Conservation (phyloP, 2,113 vertebrate genomes). For the Aplodontia rufa region DNA sequence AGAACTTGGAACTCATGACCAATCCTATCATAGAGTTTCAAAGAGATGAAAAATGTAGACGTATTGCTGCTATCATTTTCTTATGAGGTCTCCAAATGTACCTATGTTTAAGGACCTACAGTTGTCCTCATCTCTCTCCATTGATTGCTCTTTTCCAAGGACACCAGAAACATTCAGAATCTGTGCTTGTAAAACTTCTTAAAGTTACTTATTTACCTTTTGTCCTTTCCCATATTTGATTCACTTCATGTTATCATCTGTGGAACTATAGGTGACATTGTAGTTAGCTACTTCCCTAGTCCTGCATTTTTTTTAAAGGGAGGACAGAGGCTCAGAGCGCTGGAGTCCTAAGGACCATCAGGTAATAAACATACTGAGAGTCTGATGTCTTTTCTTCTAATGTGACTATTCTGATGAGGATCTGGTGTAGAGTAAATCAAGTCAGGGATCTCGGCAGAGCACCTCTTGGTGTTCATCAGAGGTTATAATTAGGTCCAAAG, state of each 20-base stretch:
- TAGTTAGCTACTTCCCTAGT: background rate
- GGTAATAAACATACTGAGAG: background rate
- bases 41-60: background rate
- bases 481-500: background rate
- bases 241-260: background rate
- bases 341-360: background rate
- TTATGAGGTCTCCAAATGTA: background rate
- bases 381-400: background rate
- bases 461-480: background rate
- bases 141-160: background rate
- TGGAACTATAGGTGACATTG: background rate
- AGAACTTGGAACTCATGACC: background rate
- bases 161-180: background rate
- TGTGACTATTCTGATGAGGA: background rate
- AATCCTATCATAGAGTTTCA: background rate
- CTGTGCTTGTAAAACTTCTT: background rate
- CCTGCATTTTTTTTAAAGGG: background rate
- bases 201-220: background rate
- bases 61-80: background rate
- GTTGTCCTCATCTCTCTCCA: background rate
- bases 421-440: background rate
- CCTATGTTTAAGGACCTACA: background rate
- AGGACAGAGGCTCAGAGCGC: background rate
- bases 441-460: background rate
- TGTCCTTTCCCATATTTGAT: background rate